A percentile compares a stretch with the other conserved stretches of the same genome.
These are phyloP conservation scores for Orbicella faveolata DNA, from an alignment of 64 coral and sea anemone genomes.

Conservation along the genomic window DNA sequence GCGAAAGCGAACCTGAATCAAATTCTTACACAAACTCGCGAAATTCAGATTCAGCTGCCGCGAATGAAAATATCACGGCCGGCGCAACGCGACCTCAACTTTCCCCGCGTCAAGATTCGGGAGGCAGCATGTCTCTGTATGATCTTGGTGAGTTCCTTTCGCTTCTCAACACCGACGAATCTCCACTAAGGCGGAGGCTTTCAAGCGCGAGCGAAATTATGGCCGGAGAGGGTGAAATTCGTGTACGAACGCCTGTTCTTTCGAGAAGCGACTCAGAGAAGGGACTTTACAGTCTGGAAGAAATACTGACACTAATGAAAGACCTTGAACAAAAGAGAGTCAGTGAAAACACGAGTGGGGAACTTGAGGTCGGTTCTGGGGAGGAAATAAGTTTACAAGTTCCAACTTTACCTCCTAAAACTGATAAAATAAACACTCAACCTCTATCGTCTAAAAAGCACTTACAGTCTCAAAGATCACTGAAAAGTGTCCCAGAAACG, in stretches of 20 bases:
- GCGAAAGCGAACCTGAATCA: conserved; percentile 12
- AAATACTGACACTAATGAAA: conserved; percentile 82
- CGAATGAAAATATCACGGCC: not conserved
- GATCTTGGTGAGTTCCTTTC: conserved; percentile 83
- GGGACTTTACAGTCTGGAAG: conserved; percentile 66
- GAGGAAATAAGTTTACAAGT: conserved; percentile 77
- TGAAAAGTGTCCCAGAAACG: conserved; percentile 68
- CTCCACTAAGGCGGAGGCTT: conserved; percentile 68
- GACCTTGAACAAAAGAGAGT: conserved; percentile 44
- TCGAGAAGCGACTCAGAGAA: conserved; percentile 36
- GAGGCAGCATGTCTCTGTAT: conserved; percentile 55
- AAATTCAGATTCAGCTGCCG: not conserved
- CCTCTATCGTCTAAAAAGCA: conserved; percentile 7
- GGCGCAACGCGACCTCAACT: conserved; percentile 27
- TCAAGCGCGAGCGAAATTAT: conserved; percentile 38
- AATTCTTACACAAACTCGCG: not conserved
- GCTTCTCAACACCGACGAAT: conserved; percentile 69
- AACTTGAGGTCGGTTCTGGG: not conserved
- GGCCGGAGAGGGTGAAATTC: not conserved
- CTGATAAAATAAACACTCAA: conserved; percentile 38
- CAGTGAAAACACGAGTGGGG: not conserved
- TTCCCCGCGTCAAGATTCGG: conserved; percentile 73
- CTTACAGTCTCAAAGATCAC: conserved; percentile 9
- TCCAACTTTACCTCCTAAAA: conserved; percentile 39
- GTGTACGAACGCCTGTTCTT: not conserved